Evolutionary conservation across 2,797 vertebrate species (phyloP).

Genomic region (Naso thynnoides): DNA sequence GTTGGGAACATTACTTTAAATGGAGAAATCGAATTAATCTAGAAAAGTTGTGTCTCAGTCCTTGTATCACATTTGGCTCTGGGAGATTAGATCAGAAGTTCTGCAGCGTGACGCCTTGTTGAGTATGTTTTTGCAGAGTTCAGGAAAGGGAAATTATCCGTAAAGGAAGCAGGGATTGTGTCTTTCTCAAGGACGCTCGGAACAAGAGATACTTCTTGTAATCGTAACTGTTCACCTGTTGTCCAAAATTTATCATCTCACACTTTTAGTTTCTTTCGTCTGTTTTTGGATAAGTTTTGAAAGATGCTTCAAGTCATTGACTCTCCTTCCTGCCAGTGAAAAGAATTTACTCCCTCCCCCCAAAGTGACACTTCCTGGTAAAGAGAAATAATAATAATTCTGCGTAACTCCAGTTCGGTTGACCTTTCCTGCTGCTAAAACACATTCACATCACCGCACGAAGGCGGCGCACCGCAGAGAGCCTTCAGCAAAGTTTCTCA

Average conservation of each 20-base stretch:
- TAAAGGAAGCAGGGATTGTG: background rate
- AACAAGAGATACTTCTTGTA: too few relatives aligned
- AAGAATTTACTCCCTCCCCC: conserved; percentile 20
- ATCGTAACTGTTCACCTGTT: background rate
- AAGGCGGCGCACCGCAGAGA: conserved; percentile 1
- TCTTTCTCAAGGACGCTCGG: background rate
- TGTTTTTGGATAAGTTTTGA: background rate
- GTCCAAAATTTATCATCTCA: background rate
- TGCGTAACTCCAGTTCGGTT: background rate
- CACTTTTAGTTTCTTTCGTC: background rate
- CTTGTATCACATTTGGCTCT: background rate
- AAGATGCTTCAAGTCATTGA: background rate
- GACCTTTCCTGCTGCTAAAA: conserved; percentile 42
- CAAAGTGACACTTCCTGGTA: conserved; percentile 26
- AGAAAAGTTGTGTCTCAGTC: background rate
- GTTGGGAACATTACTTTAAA: too few relatives aligned
- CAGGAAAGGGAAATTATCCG: background rate
- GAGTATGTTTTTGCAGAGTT: background rate
- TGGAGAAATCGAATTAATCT: too few relatives aligned
- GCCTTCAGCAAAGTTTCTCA: conserved; percentile 39
- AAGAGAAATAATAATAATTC: conserved; percentile 23
- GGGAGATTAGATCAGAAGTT: background rate
- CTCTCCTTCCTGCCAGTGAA: background rate
- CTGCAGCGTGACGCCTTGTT: background rate
- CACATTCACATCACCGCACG: conserved; percentile 21